Conservation (phyloP, 1,140 invertebrate species). For the Lanistes nyassanus region DNA sequence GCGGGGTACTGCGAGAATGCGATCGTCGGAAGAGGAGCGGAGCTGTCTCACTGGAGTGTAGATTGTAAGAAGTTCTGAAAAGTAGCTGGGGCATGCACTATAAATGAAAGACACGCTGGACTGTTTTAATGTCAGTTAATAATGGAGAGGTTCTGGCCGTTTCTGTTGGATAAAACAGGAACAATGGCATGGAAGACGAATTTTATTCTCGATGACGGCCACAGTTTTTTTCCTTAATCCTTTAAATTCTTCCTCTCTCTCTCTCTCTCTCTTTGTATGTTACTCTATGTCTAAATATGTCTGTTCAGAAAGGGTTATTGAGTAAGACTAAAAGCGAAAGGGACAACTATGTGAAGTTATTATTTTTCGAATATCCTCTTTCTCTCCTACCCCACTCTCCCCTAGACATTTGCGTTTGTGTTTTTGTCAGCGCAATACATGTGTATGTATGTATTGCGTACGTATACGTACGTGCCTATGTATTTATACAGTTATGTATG, state of each 20-base stretch:
- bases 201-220: not conserved
- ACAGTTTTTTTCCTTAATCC: not conserved
- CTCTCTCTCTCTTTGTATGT: conserved; percentile 6
- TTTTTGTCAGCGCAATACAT: not conserved
- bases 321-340: not conserved
- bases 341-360: not conserved
- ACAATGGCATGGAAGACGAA: not conserved
- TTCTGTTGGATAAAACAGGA: not conserved
- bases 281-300: not conserved
- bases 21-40: too few species aligned
- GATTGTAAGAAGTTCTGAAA: too few species aligned
- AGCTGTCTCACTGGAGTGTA: too few species aligned
- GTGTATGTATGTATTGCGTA: not conserved
- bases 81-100: not conserved
- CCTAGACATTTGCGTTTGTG: not conserved
- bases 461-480: not conserved
- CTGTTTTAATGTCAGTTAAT: not conserved
- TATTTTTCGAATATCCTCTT: not conserved
- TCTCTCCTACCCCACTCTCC: not conserved
- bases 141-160: not conserved
- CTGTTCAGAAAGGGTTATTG: not conserved
- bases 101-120: not conserved
- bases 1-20: too few species aligned
- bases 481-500: not conserved
- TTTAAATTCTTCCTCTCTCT: conserved; percentile 4